phyloP scores from a whole-genome alignment of 2,797 vertebrate species.

The Scyliorhinus canicula region DNA sequence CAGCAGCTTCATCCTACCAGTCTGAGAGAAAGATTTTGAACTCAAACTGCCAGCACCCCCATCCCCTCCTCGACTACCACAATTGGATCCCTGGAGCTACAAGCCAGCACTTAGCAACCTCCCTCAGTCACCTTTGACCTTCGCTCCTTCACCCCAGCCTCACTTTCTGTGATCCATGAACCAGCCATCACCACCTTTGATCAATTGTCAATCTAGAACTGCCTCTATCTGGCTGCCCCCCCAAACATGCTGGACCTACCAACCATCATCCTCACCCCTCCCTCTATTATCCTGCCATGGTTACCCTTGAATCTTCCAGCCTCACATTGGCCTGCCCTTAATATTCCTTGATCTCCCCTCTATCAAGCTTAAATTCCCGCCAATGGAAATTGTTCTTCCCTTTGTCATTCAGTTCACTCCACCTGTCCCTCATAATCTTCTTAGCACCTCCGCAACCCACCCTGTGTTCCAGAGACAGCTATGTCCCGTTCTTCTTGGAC shows the following conservation, averaged over 20 bases:
- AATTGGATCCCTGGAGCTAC: too few relatives aligned
- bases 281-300: background rate
- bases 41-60: background rate
- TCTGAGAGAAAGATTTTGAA: background rate
- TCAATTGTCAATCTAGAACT: too few relatives aligned
- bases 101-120: background rate
- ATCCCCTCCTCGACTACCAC: too few relatives aligned
- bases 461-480: background rate
- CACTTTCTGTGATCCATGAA: too few relatives aligned
- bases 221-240: background rate
- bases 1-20: background rate
- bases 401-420: background rate
- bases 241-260: too few relatives aligned
- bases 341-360: background rate
- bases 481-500: background rate
- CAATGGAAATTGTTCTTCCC: background rate
- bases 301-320: background rate
- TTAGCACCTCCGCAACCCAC: background rate
- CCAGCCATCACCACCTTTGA: too few relatives aligned
- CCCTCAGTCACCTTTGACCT: background rate
- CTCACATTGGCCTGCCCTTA: background rate
- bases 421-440: background rate
- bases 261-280: background rate
- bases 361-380: background rate
- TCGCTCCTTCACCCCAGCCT: too few relatives aligned